Conservation (phyloP, 2,888 invertebrate species). For the Schizotus pectinicornis region DNA sequence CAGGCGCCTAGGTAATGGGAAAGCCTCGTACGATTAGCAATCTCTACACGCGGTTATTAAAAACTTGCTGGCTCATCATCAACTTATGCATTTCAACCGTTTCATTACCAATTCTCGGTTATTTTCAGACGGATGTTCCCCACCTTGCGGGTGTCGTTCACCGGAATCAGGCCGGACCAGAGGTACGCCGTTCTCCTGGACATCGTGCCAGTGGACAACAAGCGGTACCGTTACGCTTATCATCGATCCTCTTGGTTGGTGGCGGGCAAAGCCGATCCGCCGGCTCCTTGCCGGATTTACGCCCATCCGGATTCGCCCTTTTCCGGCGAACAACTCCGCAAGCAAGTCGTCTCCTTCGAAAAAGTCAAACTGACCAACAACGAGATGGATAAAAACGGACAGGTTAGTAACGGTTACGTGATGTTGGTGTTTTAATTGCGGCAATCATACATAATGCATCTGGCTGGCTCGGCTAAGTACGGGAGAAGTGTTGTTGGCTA, state of each 20-base stretch:
- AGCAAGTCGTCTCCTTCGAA: constrained; percentile 82
- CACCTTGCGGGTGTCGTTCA: constrained; percentile 76
- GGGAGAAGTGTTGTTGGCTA: constrained; percentile 17
- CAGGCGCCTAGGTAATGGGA: constrained; percentile 43
- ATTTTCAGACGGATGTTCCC: constrained; percentile 81
- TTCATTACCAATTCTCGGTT: constrained; percentile 39
- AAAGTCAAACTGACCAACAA: constrained; percentile 86
- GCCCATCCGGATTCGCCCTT: constrained; percentile 84
- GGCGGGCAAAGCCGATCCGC: constrained; percentile 82
- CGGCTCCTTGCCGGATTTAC: constrained; percentile 74
- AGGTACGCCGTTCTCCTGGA: constrained; percentile 79
- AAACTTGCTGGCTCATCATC: constrained; percentile 49
- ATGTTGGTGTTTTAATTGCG: constrained; percentile 11
- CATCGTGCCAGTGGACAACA: constrained; percentile 81
- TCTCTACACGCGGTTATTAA: constrained; percentile 45
- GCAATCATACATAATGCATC: constrained; percentile 3
- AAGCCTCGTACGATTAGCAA: constrained; percentile 50
- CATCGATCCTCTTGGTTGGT: constrained; percentile 84
- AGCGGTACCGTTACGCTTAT: constrained; percentile 81
- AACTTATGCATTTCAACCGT: constrained; percentile 49
- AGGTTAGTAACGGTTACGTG: constrained; percentile 62
- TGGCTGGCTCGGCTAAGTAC: constrained; percentile 6
- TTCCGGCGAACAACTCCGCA: constrained; percentile 76
- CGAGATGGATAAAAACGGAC: constrained; percentile 79
- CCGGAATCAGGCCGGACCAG: constrained; percentile 69